Evolutionary conservation across 2,888 invertebrate species (phyloP), one percentile per base, ranked within the genome.

Genomic region (Hetaerina titia): DNA sequence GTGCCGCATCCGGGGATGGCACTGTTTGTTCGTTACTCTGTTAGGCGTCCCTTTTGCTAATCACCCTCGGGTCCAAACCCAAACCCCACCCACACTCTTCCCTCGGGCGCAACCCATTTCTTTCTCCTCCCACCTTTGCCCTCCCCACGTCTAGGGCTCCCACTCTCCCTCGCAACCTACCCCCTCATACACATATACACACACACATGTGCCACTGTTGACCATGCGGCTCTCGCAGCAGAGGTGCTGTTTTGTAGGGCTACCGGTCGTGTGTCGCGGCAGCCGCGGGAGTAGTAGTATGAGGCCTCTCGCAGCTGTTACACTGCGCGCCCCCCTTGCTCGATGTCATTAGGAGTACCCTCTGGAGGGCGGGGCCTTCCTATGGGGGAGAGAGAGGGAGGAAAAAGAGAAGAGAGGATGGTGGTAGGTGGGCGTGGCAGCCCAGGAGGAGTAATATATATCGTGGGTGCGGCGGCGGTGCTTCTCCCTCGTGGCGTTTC

Each of bases 271-370:
- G 74, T 90, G 90, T 90, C 63, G 56, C 92, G 64, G 63, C n/a
- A n/a, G 74, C 74, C 81, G 81, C 81, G 81, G 45, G 92, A 90
- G 69, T n/a, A 13, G 90, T 57, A 57, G 90, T 63, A 69, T 25
- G 64, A 69, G 92, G 92, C 92, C 31, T 74, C 64, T 90, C 56
- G 92, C 92, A 92, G 92, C 92, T 92, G 92, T 92, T 92, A 92
- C 92, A 69, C 31, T 63, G 90, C 64, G 90, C 69, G 19, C 69
- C 69, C n/a, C 69, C 90, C 90, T 31, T 90, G 90, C 92, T 74
- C 92, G 69, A 69, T 92, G 92, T 92, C 92, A 92, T 92, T 92
- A 92, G 92, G 92, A 57, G 92, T 69, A 19, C 90, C 45, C 56
- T 31, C n/a, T 81, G 64, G 92, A 69, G 92, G 92, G 92, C 69